Base-by-base conservation (phyloP, 2,888 invertebrate species). In the Allygus modestus region DNA sequence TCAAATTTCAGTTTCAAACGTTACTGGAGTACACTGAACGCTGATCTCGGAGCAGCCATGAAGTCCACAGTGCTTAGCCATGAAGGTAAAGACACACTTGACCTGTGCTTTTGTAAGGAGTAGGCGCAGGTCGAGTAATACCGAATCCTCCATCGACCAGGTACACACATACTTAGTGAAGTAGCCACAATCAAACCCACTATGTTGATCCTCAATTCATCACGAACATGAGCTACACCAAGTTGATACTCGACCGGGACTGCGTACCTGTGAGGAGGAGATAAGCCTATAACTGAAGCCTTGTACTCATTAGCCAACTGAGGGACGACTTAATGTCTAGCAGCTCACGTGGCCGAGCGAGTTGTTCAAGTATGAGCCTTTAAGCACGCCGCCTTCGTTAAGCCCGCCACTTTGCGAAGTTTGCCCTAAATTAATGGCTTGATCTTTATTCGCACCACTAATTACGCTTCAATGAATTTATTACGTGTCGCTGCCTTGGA, bases 331-430 rank as follows among this genome's bases (percentile, higher is more conserved):
- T 71, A 31, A 71, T 31, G 71, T 71, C 71, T 28, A 54, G 61
- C 4, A 15, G 41, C 71, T 41, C 41, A 41, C 71, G 71, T 41
- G 33, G 71, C 12, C 28, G 4, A 15, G 33, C 41, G 73, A 71
- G 71, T 71, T 71, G 71, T 71, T 71, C 73, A 73, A 73, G 20
- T 73, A 0, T 77, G 46, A 77, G 43, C 77, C 77, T 51, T 51
- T 77, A 77, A 77, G 77, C 77, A 26, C 51, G 28, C 73, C 1
- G 33, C 77, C 51, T 46, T 77, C 17, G 51, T 28, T 77, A 26
- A 77, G 77, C 77, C 77, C 73, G 12, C 73, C 73, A 73, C 73
- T 73, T 73, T 73, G 41, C 73, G n/a, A 73, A 73, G 41, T 77
- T 77, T 43, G 0, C 77, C 26, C 46, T 37, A 28, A 43, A 77